Conservation (phyloP, 1,140 invertebrate genomes). For the Musca domestica region DNA sequence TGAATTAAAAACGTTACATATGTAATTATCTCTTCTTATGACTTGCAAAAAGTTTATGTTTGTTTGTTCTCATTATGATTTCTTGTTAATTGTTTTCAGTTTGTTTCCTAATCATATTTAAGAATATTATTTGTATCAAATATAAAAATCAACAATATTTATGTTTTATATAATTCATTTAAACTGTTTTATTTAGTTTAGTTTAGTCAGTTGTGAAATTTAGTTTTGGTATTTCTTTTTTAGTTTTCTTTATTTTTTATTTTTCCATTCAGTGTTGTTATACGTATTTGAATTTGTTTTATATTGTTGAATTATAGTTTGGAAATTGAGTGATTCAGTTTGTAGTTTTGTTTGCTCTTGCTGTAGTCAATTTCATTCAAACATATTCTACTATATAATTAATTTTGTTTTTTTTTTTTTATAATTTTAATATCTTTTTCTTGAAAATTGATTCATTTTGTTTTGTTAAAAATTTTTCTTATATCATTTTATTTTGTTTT, state of each 20-base stretch:
- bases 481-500: slow-evolving; percentile 27
- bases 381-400: no score
- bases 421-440: slow-evolving; percentile 28
- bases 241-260: neutral
- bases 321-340: no score
- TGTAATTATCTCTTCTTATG: neutral
- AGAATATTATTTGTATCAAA: slow-evolving; percentile 52
- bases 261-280: slow-evolving; percentile 2
- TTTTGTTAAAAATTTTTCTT: slow-evolving; percentile 33
- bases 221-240: neutral
- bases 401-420: neutral
- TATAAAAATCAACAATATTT: slow-evolving; percentile 54
- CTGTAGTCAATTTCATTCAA: no score
- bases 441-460: slow-evolving; percentile 40
- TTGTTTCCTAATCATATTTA: slow-evolving; percentile 26
- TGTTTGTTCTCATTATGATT: slow-evolving; percentile 26
- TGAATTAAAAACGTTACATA: neutral
- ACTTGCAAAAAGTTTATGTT: neutral
- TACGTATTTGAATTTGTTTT: neutral
- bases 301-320: no score
- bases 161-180: slow-evolving; percentile 28
- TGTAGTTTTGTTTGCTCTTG: no score
- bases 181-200: slow-evolving; percentile 4
- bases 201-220: slow-evolving; percentile 2
- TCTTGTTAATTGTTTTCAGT: slow-evolving; percentile 24